Evolutionary conservation across 2,113 vertebrate genomes (phyloP), one percentile per base, ranked within the genome.

Genomic region (Myrmecobius fasciatus): DNA sequence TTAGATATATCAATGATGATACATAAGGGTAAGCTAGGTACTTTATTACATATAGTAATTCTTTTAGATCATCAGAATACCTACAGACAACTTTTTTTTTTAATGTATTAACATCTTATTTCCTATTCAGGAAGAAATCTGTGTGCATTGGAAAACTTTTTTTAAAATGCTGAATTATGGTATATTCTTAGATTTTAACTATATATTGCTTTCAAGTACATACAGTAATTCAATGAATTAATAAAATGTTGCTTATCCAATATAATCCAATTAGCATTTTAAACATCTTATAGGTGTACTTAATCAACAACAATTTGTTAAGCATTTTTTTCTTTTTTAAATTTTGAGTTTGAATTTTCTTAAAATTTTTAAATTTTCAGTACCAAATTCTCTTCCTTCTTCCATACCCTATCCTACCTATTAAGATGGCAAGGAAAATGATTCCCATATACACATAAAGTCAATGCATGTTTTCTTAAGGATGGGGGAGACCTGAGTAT

Each of bases 1-100:
- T 96, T 11, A 92, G 93, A 94, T 28, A 25, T 51, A 89, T 91
- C 20, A 93, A 93, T 43, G 60, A 90, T 89, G 95, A 92, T 92
- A 47, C 91, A 75, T 75, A 91, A 95, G 94, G 89, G 91, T 75
- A 31, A 93, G 31, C 51, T 93, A 11, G 24, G n/a, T 31, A 89
- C 49, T 93, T 90, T 53, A 92, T 89, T 92, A 52, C 25, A 25
- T 93, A 60, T 92, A 90, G 83, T 53, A 92, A 88, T 47, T 93
- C 17, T 90, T 88, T 95, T 90, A 49, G 83, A 88, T 22, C 83
- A 25, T 17, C 28, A 91, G 46, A 36, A n/a, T 92, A 9, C 26
- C 48, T 67, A 93, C 31, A 31, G n/a, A 83, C 26, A 89, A 49
- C 22, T 91, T 52, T 93, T 89, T 53, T 75, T 94, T 91, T 49